Evolutionary conservation across 2,888 invertebrate species (phyloP), one percentile per base, ranked within the genome.

Genomic region (Agrotis puta): DNA sequence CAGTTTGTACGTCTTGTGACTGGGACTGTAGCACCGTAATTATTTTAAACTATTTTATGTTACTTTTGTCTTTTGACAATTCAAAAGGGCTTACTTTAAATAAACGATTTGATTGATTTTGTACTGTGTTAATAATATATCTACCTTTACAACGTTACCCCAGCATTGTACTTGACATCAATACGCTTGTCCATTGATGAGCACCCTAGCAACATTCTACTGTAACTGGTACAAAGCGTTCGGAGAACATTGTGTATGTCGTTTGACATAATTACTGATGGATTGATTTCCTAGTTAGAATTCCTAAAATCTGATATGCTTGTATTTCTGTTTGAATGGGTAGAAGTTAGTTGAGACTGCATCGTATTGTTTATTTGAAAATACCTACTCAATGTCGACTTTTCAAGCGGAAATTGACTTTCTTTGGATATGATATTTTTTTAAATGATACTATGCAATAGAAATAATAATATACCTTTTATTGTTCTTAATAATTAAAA

Each of bases 151-250:
- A 2, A 11, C 1, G 27, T 11, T n/a, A n/a, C 22, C 14, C 11
- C 24, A 47, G 27, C 16, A 64, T 16, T 33, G 16, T 11, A 11
- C 27, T 45, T 64, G 56, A 64, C 50, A 64, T 33, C 33, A 57
- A 57, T 72, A 64, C 33, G n/a, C 48, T 14, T 72, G 56, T 63
- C 54, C 22, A 48, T 56, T 13, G 16, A 54, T 18, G 56, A 43
- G 22, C 3, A 48, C 48, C 63, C 63, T 56, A 56, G 62, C 70
- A 47, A 70, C 6, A 24, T 39, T 45, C 3, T 5, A 20, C 47
- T 20, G 56, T 50, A 24, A 47, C 53, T 9, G 14, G 20, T n/a
- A 0, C 24, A 59, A 39, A 45, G 48, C 6, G 11, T 71, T 50
- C 27, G 20, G 20, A 11, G 16, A 18, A 57, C 4, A 16, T 56